A percentile compares a stretch with the other conserved stretches of the same genome.
phyloP scores from a whole-genome alignment of 2,888 invertebrate species.

The Metellina segmentata region DNA sequence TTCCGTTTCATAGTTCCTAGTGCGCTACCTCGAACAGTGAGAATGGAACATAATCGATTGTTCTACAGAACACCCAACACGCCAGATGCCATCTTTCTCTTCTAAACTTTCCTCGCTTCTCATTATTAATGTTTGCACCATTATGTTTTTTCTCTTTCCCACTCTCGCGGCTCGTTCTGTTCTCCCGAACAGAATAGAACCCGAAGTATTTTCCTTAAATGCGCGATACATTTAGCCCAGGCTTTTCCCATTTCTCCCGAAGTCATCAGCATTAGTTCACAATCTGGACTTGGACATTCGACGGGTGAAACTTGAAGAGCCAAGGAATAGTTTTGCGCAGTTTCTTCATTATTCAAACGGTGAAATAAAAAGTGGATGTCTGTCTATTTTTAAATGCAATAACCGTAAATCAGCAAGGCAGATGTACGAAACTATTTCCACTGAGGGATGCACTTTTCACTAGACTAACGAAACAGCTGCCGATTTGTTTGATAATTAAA shows the following conservation, averaged over 20 bases:
- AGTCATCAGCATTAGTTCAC: background rate
- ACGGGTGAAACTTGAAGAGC: background rate
- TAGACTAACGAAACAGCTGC: background rate
- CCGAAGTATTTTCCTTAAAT: background rate
- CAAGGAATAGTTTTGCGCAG: background rate
- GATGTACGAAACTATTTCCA: background rate
- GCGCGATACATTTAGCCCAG: no score
- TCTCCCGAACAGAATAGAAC: background rate
- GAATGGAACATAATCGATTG: constrained; percentile 35
- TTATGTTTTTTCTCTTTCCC: constrained; percentile 12
- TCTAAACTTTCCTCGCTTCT: constrained; percentile 12
- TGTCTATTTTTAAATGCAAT: background rate
- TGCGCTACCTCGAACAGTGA: background rate
- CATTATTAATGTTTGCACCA: constrained; percentile 46
- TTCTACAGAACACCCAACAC: background rate
- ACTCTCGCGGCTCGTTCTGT: background rate
- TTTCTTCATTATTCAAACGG: background rate
- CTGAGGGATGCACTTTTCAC: background rate
- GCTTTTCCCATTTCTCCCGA: background rate
- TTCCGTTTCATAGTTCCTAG: background rate
- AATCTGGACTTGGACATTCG: background rate
- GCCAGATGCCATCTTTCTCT: constrained; percentile 10
- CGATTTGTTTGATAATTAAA: background rate
- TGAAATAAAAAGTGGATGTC: background rate
- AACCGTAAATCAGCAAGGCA: background rate